Evolutionary conservation across 2,888 invertebrate genomes (phyloP).

Genomic region (Gerris lacustris): DNA sequence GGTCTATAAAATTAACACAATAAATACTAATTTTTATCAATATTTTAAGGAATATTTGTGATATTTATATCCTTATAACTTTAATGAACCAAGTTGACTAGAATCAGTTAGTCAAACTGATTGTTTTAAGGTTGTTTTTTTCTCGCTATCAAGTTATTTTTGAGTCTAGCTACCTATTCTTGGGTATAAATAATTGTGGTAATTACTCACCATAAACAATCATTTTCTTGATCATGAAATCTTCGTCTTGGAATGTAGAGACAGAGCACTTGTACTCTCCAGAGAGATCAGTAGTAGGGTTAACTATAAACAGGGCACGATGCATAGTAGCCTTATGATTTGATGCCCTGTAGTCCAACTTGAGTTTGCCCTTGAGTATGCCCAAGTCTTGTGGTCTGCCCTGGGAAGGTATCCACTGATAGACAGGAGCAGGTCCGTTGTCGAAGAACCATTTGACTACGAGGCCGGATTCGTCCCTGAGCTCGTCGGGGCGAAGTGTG

Average conservation of each 20-base stretch:
- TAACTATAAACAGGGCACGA: constrained; percentile 54
- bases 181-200: background rate
- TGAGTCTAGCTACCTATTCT: no score
- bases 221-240: constrained; percentile 50
- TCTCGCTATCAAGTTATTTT: no score
- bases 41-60: no score
- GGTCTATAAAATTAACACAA: no score
- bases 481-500: constrained; percentile 45
- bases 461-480: constrained; percentile 44
- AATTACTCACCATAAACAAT: constrained; percentile 50
- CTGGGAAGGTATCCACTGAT: constrained; percentile 63
- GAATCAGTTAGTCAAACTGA: no score
- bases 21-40: no score
- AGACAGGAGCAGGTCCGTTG: constrained; percentile 53
- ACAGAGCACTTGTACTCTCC: constrained; percentile 63
- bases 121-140: no score
- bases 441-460: constrained; percentile 66
- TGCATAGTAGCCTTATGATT: constrained; percentile 55
- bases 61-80: no score
- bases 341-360: constrained; percentile 52
- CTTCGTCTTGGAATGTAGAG: constrained; percentile 55
- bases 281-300: constrained; percentile 55
- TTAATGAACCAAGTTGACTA: no score
- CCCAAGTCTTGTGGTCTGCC: constrained; percentile 51
- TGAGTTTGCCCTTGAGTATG: constrained; percentile 44